phyloP scores from a whole-genome alignment of 2,113 vertebrate genomes.

The Rhabdornis inornatus region DNA sequence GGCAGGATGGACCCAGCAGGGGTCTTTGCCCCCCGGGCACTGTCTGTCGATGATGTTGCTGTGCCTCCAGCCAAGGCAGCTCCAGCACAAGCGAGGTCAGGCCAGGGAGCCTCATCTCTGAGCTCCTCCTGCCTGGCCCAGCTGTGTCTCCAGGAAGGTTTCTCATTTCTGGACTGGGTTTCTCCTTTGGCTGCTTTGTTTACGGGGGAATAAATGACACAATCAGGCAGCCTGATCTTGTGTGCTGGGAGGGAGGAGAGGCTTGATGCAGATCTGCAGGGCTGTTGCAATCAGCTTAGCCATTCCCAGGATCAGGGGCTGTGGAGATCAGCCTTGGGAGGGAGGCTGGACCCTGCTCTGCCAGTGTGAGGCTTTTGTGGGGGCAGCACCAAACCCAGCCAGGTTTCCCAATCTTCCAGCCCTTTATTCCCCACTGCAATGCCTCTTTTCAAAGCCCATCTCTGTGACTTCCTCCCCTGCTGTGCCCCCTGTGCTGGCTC shows the following conservation, averaged over 20 bases:
- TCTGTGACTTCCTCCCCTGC: not conserved
- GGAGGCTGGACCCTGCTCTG: not conserved
- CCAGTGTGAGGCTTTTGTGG: not conserved
- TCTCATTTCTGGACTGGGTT: slow-evolving; percentile 7
- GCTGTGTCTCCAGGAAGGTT: not conserved
- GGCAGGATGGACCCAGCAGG: not conserved
- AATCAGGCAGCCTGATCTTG: not conserved
- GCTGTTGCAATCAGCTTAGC: slow-evolving; percentile 12
- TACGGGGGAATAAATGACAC: not conserved
- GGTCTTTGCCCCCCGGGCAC: not conserved
- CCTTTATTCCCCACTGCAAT: not conserved
- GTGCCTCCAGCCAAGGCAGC: not conserved
- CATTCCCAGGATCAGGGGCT: not conserved
- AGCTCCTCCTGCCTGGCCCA: not conserved
- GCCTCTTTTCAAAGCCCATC: not conserved
- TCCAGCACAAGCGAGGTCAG: not conserved
- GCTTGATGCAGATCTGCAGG: not conserved
- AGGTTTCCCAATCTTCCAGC: not conserved
- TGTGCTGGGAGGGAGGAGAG: not conserved
- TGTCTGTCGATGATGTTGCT: not conserved
- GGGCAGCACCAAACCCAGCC: fast-evolving
- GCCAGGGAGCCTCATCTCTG: not conserved
- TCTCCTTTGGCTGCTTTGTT: slow-evolving; percentile 16
- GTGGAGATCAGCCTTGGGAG: not conserved
- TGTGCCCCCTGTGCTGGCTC: not conserved